Evolutionary conservation across 2,113 vertebrate species (phyloP), one percentile per base, ranked within the genome.

Genomic region (Ageneiosus marmoratus): DNA sequence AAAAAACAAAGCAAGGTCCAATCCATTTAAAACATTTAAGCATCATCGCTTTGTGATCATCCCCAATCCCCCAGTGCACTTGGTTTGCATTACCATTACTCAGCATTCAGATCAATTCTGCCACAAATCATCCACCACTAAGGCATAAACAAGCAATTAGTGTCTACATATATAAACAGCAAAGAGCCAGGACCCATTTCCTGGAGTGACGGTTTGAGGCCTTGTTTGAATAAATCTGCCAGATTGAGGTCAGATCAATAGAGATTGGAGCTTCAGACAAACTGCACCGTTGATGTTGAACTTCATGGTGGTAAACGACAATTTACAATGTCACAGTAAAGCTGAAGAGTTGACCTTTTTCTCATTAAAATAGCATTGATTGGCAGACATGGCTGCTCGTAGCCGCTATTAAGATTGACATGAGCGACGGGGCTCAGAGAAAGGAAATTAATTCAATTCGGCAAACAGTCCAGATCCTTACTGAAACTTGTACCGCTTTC

Each of bases 101-200:
- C 89, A 86, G 89, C 85, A 86, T 86, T 81, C 27, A 44, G 89
- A 92, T 92, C 88, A 89, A 90, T 91, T 89, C 88, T 78, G 87
- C 89, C 32, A 55, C 32, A 62, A 87, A 85, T 86, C 82, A 76
- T 75, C 86, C 77, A 85, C 85, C 79, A 81, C 88, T 85, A 87
- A 82, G 73, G 84, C 79, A 89, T 89, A 92, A 92, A 91, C 80
- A 91, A 89, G 83, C 79, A 86, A 91, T 92, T 87, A 90, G 87
- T 82, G 83, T 91, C 87, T 84, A 86, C 83, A 80, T 86, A 79
- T 84, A 85, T 84, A 79, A 89, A 84, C 88, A 88, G 67, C 81
- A 56, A 65, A 78, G 80, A 84, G 56, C 84, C 85, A 27, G 32
- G 79, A 79, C 75, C 73, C 3, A 87, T 90, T 87, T 89, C 83